Conservation (phyloP, 2,113 vertebrate species). For the Lepisosteus osseus region DNA sequence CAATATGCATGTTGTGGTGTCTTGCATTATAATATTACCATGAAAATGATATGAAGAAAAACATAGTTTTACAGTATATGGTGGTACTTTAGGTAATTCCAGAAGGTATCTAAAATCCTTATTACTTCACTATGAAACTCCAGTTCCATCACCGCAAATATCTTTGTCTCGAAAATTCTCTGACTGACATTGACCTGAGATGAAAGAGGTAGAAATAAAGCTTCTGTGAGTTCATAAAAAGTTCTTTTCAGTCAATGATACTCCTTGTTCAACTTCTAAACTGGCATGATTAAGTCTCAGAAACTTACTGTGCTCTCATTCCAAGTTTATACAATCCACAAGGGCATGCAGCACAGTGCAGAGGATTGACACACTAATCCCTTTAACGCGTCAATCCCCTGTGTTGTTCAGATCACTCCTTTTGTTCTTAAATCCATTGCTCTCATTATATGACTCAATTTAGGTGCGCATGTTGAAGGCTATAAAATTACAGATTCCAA, state of each 20-base stretch:
- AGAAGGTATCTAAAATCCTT: slow-evolving; percentile 15
- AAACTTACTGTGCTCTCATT: slow-evolving; percentile 52
- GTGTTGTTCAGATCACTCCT: slow-evolving; percentile 45
- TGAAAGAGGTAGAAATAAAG: slow-evolving; percentile 60
- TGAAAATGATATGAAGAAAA: no score
- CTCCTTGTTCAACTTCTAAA: slow-evolving; percentile 36
- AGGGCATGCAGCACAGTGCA: slow-evolving; percentile 35
- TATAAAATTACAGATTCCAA: neutral
- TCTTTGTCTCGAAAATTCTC: slow-evolving; percentile 57
- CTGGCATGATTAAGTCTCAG: slow-evolving; percentile 38
- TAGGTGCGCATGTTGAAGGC: slow-evolving; percentile 26
- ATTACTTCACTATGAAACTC: slow-evolving; percentile 24
- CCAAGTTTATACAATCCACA: slow-evolving; percentile 55
- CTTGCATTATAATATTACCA: no score
- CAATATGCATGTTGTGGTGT: no score
- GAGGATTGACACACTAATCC: slow-evolving; percentile 64
- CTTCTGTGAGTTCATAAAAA: slow-evolving; percentile 60
- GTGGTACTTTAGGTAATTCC: neutral
- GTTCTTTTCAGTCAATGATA: slow-evolving; percentile 41
- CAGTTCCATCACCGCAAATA: slow-evolving; percentile 43
- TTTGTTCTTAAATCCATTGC: slow-evolving; percentile 64
- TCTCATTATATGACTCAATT: slow-evolving; percentile 40
- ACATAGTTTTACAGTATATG: no score
- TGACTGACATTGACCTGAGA: slow-evolving; percentile 62
- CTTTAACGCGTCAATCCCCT: slow-evolving; percentile 34